A percentile compares a stretch with the other conserved stretches of the same genome.
Conservation (phyloP, 92 coral and sea anemone genomes). For the Paragorgia papillata region DNA sequence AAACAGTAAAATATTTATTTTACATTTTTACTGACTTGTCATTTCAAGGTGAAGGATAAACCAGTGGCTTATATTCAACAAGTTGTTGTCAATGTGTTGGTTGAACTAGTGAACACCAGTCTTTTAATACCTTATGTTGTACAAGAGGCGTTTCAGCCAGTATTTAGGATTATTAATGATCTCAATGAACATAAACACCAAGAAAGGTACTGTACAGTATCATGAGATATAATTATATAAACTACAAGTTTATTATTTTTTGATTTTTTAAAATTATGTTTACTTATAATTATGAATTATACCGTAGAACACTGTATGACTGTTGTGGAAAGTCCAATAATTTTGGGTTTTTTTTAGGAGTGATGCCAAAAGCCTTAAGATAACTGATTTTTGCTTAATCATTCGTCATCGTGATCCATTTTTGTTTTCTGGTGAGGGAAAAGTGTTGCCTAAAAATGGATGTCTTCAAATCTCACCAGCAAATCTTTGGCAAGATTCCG, state of each 20-base stretch:
- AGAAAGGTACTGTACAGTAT: neutral
- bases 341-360: neutral
- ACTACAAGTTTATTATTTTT: no score
- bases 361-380: slow-evolving; percentile 7
- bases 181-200: slow-evolving; percentile 36
- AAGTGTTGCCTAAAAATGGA: slow-evolving; percentile 69
- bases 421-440: slow-evolving; percentile 20
- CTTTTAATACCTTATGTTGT: slow-evolving; percentile 9
- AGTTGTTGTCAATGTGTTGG: slow-evolving; percentile 22
- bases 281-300: no score
- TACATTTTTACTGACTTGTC: neutral
- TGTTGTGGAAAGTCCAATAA: no score
- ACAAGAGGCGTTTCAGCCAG: slow-evolving; percentile 66
- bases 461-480: slow-evolving; percentile 91
- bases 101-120: slow-evolving; percentile 29
- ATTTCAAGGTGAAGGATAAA: slow-evolving; percentile 31
- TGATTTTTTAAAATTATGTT: no score
- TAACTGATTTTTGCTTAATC: slow-evolving; percentile 22
- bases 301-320: no score
- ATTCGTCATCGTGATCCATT: slow-evolving; percentile 28
- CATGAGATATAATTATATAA: neutral
- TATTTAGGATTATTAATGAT: slow-evolving; percentile 57
- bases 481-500: slow-evolving; percentile 77
- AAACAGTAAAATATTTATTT: no score
- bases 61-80: slow-evolving; percentile 44